Conservation (phyloP, 2,113 vertebrate species). For the Phrynosoma blainvillii region DNA sequence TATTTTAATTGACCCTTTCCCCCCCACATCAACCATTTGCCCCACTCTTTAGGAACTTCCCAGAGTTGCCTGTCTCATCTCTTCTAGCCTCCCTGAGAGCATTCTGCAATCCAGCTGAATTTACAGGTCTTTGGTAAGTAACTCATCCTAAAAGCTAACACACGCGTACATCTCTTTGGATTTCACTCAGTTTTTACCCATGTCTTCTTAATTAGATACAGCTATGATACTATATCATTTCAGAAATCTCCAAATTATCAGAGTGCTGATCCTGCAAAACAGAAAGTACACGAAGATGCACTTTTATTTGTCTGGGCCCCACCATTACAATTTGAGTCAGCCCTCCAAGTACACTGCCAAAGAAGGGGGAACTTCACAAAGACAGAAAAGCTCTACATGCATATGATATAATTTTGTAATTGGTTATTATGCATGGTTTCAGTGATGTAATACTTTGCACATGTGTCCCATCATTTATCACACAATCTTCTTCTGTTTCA, state of each 20-base stretch:
- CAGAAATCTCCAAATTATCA: neutral
- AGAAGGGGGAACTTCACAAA: neutral
- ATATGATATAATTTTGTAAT: neutral
- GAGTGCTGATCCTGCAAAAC: neutral
- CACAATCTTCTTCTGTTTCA: neutral
- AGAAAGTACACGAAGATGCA: neutral
- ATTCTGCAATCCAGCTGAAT: neutral
- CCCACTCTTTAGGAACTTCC: neutral
- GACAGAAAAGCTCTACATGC: neutral
- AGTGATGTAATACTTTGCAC: slow-evolving; percentile 10
- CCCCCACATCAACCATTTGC: neutral
- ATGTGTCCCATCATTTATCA: neutral
- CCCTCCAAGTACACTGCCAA: neutral
- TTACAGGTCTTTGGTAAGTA: neutral
- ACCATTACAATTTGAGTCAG: neutral
- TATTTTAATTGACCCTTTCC: neutral
- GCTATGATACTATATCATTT: neutral
- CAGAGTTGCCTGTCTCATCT: neutral
- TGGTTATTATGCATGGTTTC: neutral
- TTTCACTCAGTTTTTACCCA: neutral
- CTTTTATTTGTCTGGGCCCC: neutral
- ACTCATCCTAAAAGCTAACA: neutral
- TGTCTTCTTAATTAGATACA: neutral
- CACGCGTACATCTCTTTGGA: neutral
- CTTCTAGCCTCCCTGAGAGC: neutral